These are phyloP conservation scores for Pseudomyrmex cubaensis DNA, from an alignment of 1,140 invertebrate genomes.

Conservation along the genomic window DNA sequence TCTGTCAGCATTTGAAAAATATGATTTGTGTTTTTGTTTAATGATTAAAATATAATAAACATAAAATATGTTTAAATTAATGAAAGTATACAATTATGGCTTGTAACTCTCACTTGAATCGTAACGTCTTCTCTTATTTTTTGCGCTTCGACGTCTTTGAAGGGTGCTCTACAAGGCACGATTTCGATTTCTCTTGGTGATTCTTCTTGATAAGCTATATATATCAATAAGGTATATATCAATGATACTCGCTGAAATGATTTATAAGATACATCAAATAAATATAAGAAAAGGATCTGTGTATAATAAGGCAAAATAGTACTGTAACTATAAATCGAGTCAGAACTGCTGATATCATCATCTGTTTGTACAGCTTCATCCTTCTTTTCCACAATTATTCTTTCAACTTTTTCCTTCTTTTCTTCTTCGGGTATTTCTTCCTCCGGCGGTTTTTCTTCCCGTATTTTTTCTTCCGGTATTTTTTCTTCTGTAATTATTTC, in stretches of 20 bases:
- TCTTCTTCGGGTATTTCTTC: slow-evolving; percentile 1
- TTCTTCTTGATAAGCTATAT: slow-evolving; percentile 76
- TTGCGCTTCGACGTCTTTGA: slow-evolving; percentile 81
- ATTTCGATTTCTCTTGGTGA: slow-evolving; percentile 45
- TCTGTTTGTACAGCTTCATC: slow-evolving; percentile 56
- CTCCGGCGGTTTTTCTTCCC: neutral
- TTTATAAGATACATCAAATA: neutral
- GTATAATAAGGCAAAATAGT: neutral
- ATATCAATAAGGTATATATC: neutral
- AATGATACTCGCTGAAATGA: neutral
- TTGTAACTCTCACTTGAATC: slow-evolving; percentile 75
- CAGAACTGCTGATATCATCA: slow-evolving; percentile 36
- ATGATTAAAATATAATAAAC: neutral
- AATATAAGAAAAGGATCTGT: neutral
- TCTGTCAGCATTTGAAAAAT: neutral
- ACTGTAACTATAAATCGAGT: slow-evolving; percentile 77
- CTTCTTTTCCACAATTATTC: slow-evolving; percentile 41
- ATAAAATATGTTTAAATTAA: neutral
- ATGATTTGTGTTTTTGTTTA: neutral
- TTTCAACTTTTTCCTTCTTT: slow-evolving; percentile 51
- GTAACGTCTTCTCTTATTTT: slow-evolving; percentile 81
- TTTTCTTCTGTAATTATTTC: neutral
- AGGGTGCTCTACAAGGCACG: slow-evolving; percentile 53
- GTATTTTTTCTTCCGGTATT: neutral
- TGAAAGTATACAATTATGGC: neutral